Percentiles rank a stretch among this genome's conserved stretches.
These are phyloP conservation scores for Porites lutea DNA, from an alignment of 64 coral and sea anemone species.

Conservation along the genomic window DNA sequence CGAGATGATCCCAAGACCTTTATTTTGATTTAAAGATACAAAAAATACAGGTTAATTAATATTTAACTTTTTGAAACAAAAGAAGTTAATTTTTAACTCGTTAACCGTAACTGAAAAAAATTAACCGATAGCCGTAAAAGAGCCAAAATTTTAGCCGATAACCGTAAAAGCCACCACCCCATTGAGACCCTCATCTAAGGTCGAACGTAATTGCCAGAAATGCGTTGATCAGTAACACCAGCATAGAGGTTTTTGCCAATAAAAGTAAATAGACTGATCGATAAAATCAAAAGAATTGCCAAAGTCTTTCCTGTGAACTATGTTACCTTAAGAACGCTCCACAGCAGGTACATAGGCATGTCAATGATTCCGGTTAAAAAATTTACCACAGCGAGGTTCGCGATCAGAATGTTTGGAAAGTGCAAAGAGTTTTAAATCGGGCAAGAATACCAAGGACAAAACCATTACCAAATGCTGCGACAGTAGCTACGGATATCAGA, in stretches of 20 bases:
- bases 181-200: no score
- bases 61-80: no score
- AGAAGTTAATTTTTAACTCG: no score
- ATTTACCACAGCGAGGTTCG: background rate
- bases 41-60: no score
- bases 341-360: background rate
- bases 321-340: background rate
- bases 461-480: background rate
- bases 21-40: no score
- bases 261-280: background rate
- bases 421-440: conserved; percentile 34
- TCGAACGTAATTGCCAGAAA: conserved; percentile 7
- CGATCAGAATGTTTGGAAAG: conserved; percentile 34
- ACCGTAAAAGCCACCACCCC: no score
- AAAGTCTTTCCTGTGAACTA: background rate
- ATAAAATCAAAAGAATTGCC: background rate
- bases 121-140: no score
- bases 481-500: background rate
- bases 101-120: no score
- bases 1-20: no score
- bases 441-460: background rate
- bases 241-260: background rate
- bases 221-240: background rate
- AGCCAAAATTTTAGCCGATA: no score
- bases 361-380: background rate